Base-by-base conservation (phyloP, 2,888 invertebrate genomes). In the Gortyna flavago region DNA sequence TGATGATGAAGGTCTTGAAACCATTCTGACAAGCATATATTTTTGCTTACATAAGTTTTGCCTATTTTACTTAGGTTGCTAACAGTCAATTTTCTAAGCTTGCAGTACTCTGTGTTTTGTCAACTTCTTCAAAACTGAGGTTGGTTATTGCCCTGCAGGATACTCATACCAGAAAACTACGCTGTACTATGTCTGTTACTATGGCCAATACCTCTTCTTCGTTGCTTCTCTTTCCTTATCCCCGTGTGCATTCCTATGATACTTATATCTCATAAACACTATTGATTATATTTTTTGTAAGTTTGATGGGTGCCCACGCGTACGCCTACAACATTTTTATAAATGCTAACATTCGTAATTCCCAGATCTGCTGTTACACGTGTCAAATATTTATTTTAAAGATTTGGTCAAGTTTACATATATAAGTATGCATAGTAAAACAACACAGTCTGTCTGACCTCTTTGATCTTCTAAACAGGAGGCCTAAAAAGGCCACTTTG, bases 301-400 rank as follows among this genome's bases (percentile, higher is more conserved):
- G 83, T 91, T 91, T 90, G 90, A 92, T 90, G 87, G 79, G 77
- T 81, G 77, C 91, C 91, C 91, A 92, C 92, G 91, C 90, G 54
- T 38, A 81, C 90, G 87, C 90, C 90, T 85, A 90, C 91, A 73
- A 73, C 70, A 59, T 72, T 81, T 81, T 86, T 89, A 79, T 85
- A 87, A 86, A 88, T 87, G n/a, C n/a, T n/a, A n/a, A n/a, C n/a
- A 82, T 83, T 79, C 71, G 73, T 83, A 85, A 85, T 88, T 85
- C 85, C 74, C 81, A 75, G 71, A 76, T 80, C 72, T 80, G 69
- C 64, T 66, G 78, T 75, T 84, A 66, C 71, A 79, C 61, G 73
- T 75, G 61, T 77, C 75, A 79, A 84, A 81, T 81, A 72, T 78
- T 68, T 77, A 83, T 83, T 80, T 80, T 66, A 68, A 62, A 64